phyloP scores from a whole-genome alignment of 2,888 invertebrate species.

The Epicampocera succincta region DNA sequence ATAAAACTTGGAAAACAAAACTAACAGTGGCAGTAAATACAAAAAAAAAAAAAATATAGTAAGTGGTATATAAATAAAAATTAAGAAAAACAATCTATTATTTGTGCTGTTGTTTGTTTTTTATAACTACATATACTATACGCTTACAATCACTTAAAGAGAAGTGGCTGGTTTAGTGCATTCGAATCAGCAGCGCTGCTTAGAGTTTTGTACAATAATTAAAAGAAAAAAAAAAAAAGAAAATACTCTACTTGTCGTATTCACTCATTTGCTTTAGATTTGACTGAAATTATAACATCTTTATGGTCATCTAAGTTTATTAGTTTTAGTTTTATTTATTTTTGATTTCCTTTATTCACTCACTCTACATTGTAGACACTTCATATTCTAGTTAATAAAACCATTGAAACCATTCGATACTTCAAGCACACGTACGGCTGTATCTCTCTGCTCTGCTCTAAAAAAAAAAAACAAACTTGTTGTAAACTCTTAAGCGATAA shows the following conservation, averaged over 20 bases:
- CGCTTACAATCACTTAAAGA: neutral
- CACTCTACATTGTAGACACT: slow-evolving; percentile 27
- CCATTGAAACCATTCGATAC: slow-evolving; percentile 51
- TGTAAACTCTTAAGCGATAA: neutral
- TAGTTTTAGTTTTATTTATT: slow-evolving; percentile 13
- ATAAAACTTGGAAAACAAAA: slow-evolving; percentile 30
- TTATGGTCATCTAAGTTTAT: slow-evolving; percentile 52
- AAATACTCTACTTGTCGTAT: slow-evolving; percentile 35
- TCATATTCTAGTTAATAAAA: slow-evolving; percentile 50
- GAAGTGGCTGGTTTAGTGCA: neutral
- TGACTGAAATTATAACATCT: slow-evolving; percentile 62
- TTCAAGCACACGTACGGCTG: neutral
- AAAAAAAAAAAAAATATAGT: slow-evolving; percentile 17
- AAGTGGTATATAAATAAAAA: slow-evolving; percentile 45
- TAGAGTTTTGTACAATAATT: slow-evolving; percentile 1
- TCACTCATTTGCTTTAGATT: slow-evolving; percentile 43
- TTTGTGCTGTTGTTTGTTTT: no score
- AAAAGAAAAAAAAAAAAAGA: neutral
- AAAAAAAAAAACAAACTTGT: slow-evolving; percentile 12
- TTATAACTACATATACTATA: neutral
- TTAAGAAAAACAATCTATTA: slow-evolving; percentile 38
- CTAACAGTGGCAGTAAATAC: slow-evolving; percentile 42
- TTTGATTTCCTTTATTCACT: slow-evolving; percentile 22
- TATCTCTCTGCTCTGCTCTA: slow-evolving; percentile 30
- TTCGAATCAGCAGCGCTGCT: neutral